A percentile compares a stretch with the other conserved stretches of the same genome.
phyloP scores from a whole-genome alignment of 1,140 invertebrate species.

The Helicoverpa zea region DNA sequence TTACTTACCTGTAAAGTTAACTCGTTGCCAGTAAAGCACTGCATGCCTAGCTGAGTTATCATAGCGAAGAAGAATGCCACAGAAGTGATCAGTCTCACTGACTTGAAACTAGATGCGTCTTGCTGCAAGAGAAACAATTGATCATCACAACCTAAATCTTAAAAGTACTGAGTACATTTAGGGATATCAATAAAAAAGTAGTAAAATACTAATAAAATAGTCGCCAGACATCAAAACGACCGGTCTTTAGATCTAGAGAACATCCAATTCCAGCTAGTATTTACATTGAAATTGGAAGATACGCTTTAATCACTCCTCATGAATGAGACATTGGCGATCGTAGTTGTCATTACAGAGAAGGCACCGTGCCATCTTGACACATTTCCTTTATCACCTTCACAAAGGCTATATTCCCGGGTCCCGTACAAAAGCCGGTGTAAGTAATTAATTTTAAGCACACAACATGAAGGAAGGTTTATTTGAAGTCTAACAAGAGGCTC shows the following conservation, averaged over 20 bases:
- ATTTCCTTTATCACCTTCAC: not conserved
- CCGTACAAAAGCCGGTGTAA: conserved; percentile 9
- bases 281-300: too few species aligned
- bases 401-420: not conserved
- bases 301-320: not conserved
- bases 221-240: too few species aligned
- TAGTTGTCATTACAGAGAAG: conserved; percentile 9
- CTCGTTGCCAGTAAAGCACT: conserved; percentile 80
- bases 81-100: conserved; percentile 75
- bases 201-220: too few species aligned
- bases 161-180: not conserved
- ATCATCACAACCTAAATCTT: not conserved
- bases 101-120: conserved; percentile 82
- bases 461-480: conserved; percentile 30
- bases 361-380: conserved; percentile 19
- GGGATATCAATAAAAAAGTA: not conserved
- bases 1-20: conserved; percentile 75
- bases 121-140: conserved; percentile 66
- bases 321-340: not conserved
- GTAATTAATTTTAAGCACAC: conserved; percentile 44
- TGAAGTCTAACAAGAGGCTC: conserved; percentile 35
- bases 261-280: too few species aligned
- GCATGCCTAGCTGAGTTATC: conserved; percentile 79
- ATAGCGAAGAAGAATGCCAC: conserved; percentile 80
- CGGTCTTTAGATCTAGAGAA: too few species aligned